Percentiles rank a stretch among this genome's conserved stretches.
phyloP scores from a whole-genome alignment of 2,888 invertebrate species.

The Ophioninae sp. region DNA sequence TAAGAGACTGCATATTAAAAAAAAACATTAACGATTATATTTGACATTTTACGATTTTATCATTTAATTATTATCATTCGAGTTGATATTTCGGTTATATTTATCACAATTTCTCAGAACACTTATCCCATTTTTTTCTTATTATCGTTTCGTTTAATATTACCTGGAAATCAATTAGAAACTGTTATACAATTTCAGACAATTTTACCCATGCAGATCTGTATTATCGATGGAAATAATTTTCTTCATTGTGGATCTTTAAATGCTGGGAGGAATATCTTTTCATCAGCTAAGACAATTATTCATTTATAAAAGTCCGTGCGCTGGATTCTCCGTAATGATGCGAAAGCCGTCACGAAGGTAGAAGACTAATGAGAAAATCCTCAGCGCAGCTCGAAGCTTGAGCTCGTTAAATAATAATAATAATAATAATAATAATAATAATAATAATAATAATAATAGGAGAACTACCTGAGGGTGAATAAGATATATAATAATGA shows the following conservation, averaged over 20 bases:
- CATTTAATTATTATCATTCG: too few relatives aligned
- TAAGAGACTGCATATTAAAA: too few relatives aligned
- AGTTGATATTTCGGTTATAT: too few relatives aligned
- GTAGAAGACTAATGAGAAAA: conserved; percentile 25
- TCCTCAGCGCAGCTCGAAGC: not conserved
- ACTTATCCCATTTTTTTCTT: too few relatives aligned
- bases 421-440: not conserved
- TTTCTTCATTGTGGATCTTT: not conserved
- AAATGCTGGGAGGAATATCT: not conserved
- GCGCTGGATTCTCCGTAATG: not conserved
- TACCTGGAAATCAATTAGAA: too few relatives aligned
- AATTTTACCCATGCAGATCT: too few relatives aligned
- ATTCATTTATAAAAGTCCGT: conserved; percentile 20
- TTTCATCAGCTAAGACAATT: not conserved
- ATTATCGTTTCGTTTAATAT: too few relatives aligned
- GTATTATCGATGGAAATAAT: not conserved
- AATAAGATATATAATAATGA: not conserved
- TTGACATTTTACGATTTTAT: too few relatives aligned
- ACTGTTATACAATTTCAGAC: too few relatives aligned
- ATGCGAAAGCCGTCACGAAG: conserved; percentile 15
- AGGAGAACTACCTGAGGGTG: not conserved
- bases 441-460: conserved; percentile 19
- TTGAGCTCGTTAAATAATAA: conserved; percentile 49
- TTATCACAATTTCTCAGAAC: too few relatives aligned
- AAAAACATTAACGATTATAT: too few relatives aligned